Percentiles rank a stretch among this genome's conserved stretches.
These are phyloP conservation scores for Eupsittula cactorum DNA, from an alignment of 2,113 vertebrate species.

Conservation along the genomic window DNA sequence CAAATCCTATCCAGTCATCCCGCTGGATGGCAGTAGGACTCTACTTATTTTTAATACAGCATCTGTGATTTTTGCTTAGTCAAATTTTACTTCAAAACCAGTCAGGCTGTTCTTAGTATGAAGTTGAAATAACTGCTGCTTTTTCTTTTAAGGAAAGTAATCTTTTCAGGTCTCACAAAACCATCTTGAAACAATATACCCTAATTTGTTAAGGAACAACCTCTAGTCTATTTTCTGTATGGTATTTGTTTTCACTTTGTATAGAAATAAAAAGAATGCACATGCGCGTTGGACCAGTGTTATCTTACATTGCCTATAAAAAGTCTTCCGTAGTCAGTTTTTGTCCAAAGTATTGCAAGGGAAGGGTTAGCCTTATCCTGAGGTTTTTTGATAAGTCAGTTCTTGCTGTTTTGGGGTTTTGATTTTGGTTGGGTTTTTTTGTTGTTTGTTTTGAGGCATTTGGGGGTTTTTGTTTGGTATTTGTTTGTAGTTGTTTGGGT, in stretches of 20 bases:
- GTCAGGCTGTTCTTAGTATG: neutral
- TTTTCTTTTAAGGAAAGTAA: neutral
- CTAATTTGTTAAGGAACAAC: neutral
- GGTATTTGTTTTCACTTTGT: neutral
- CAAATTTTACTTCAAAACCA: neutral
- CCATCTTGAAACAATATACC: neutral
- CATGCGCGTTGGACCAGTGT: neutral
- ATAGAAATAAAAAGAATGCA: constrained; percentile 29
- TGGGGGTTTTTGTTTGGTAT: neutral
- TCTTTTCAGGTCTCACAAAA: neutral
- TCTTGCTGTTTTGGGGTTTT: neutral
- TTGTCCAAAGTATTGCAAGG: neutral
- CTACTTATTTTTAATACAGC: neutral
- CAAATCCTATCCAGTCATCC: neutral
- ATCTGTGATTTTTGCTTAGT: neutral
- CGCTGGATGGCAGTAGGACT: neutral
- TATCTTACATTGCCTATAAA: neutral
- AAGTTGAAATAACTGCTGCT: neutral
- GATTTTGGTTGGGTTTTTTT: neutral
- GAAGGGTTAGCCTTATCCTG: neutral
- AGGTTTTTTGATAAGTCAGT: neutral
- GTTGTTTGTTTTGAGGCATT: neutral
- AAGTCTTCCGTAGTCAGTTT: neutral
- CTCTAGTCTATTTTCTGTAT: neutral
- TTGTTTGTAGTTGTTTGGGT: neutral